These are phyloP conservation scores for Vanacampus margaritifer DNA, from an alignment of 2,113 vertebrate species.

Conservation along the genomic window DNA sequence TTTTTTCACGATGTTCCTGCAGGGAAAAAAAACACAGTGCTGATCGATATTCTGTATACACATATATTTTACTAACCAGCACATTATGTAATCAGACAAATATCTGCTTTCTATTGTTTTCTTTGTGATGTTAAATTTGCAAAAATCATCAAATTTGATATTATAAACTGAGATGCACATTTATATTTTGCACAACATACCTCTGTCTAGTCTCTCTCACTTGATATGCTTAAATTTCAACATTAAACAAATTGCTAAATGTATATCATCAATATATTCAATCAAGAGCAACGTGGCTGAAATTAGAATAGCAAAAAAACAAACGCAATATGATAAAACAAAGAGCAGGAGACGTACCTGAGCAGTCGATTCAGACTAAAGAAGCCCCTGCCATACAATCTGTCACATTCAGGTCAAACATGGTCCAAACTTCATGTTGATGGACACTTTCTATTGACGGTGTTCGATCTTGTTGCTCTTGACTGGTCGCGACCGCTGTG, in stretches of 20 bases:
- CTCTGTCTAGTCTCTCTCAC: background rate
- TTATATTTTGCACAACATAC: background rate
- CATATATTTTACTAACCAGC: slow-evolving; percentile 1
- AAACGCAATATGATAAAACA: slow-evolving; percentile 9
- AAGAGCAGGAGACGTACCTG: slow-evolving; percentile 63
- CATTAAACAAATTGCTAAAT: background rate
- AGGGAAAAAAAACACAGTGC: slow-evolving; percentile 32
- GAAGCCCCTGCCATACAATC: slow-evolving; percentile 43
- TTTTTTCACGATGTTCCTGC: slow-evolving; percentile 54
- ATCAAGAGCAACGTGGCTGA: background rate
- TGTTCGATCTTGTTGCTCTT: slow-evolving; percentile 22
- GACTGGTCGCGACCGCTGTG: slow-evolving; percentile 42
- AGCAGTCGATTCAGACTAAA: slow-evolving; percentile 44
- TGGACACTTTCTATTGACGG: slow-evolving; percentile 29
- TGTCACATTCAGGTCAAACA: slow-evolving; percentile 42
- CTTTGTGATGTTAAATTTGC: background rate
- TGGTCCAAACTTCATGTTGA: slow-evolving; percentile 25
- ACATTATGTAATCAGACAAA: slow-evolving; percentile 8
- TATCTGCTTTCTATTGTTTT: background rate
- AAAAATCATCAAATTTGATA: background rate
- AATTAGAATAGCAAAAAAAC: slow-evolving; percentile 11
- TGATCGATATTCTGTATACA: slow-evolving; percentile 26
- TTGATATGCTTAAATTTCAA: background rate
- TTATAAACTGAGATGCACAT: background rate
- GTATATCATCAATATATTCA: background rate